Percentiles rank a stretch among this genome's conserved stretches.
Evolutionary conservation across 2,113 vertebrate species (phyloP).

Genomic region (Cichladusa arquata): DNA sequence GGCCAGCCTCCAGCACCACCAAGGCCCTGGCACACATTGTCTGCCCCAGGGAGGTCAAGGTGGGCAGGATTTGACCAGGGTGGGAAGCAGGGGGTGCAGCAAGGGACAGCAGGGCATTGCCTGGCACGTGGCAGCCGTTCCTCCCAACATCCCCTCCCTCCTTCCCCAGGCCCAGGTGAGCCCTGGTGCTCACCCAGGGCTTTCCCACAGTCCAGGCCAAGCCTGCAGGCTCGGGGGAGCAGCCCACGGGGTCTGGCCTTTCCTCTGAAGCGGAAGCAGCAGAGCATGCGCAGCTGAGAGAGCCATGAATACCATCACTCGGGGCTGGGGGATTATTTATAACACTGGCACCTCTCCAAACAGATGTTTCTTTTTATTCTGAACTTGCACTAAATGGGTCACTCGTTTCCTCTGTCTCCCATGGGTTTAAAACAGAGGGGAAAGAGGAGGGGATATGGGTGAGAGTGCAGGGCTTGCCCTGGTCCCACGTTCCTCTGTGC

Average conservation of each 20-base stretch:
- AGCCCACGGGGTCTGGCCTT: not conserved
- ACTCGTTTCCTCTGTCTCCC: constrained; percentile 67
- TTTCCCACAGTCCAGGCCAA: constrained; percentile 72
- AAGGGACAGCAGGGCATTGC: not conserved
- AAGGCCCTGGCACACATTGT: fast-evolving
- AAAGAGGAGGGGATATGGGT: not conserved
- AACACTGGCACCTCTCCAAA: constrained; percentile 72
- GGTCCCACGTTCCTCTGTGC: not conserved
- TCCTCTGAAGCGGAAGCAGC: not conserved
- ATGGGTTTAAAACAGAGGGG: constrained; percentile 29
- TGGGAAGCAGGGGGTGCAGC: not conserved
- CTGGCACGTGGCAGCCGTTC: fast-evolving
- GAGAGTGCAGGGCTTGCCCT: not conserved
- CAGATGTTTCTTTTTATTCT: constrained; percentile 81
- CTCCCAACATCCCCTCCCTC: not conserved
- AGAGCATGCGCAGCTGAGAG: constrained; percentile 9
- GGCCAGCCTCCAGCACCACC: not conserved
- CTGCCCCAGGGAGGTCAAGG: not conserved
- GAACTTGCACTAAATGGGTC: constrained; percentile 67
- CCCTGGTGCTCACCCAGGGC: not conserved
- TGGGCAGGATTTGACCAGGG: not conserved
- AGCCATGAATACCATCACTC: constrained; percentile 12
- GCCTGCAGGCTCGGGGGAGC: not conserved
- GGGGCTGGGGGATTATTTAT: constrained; percentile 72
- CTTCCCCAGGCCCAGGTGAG: not conserved